These are phyloP conservation scores for Gouania willdenowi DNA, from an alignment of 2,797 vertebrate species.

Conservation along the genomic window DNA sequence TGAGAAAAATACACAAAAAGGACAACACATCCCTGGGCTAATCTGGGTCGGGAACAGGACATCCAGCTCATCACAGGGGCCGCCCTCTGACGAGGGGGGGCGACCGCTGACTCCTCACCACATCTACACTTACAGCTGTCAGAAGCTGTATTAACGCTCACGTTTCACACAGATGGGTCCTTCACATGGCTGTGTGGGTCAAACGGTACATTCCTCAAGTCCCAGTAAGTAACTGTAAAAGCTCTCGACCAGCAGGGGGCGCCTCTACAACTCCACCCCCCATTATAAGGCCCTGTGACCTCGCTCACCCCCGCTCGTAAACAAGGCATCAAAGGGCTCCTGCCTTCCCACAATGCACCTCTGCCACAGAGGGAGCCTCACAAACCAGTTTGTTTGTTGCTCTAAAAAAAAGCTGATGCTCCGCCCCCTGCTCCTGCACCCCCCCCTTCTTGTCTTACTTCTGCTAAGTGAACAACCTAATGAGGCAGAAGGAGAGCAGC, in stretches of 20 bases:
- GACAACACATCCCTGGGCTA: conserved; percentile 54
- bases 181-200: conserved; percentile 5
- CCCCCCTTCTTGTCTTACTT: conserved; percentile 49
- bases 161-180: not conserved
- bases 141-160: not conserved
- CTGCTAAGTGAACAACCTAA: conserved; percentile 59
- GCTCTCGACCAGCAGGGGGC: not conserved
- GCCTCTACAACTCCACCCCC: too few relatives aligned
- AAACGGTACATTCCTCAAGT: conserved; percentile 6
- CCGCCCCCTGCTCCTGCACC: too few relatives aligned
- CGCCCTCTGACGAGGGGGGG: conserved; percentile 10
- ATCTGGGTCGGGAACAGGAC: conserved; percentile 60
- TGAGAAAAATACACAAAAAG: too few relatives aligned
- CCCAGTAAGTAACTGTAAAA: too few relatives aligned
- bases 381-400: conserved; percentile 33
- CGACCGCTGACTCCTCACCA: conserved; percentile 42
- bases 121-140: conserved; percentile 2
- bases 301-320: conserved; percentile 30
- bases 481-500: conserved; percentile 58
- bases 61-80: conserved; percentile 53
- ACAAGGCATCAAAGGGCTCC: conserved; percentile 26
- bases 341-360: conserved; percentile 36
- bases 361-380: conserved; percentile 6
- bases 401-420: conserved; percentile 25
- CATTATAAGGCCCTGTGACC: conserved; percentile 17